phyloP scores from a whole-genome alignment of 37 sponge, comb jelly and placozoan species.

The Crambe crambe region DNA sequence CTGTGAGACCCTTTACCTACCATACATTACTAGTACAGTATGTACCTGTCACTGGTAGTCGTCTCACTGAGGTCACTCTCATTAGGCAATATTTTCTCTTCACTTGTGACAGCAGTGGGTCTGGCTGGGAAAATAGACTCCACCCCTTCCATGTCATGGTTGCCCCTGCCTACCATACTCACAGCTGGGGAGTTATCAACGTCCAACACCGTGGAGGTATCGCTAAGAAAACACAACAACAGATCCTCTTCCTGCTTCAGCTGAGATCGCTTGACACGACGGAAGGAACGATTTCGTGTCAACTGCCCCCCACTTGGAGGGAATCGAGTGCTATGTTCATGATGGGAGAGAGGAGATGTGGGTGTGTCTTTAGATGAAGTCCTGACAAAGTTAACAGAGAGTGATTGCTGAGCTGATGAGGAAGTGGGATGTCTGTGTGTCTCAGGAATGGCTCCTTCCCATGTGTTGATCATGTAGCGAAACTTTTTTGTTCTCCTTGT shows the following conservation, averaged over 20 bases:
- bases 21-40: no score
- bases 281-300: background rate
- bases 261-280: background rate
- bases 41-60: slow-evolving; percentile 49
- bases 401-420: background rate
- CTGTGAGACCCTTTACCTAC: no score
- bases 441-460: background rate
- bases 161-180: no score
- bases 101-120: background rate
- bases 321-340: background rate
- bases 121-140: background rate
- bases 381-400: background rate
- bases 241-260: slow-evolving; percentile 9
- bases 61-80: slow-evolving; percentile 78
- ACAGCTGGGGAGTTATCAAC: background rate
- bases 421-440: background rate
- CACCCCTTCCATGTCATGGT: slow-evolving; percentile 5
- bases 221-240: slow-evolving; percentile 17
- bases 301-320: no score
- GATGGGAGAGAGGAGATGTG: background rate
- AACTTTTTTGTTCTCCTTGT: slow-evolving; percentile 23
- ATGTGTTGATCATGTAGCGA: background rate
- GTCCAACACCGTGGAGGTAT: slow-evolving; percentile 22
- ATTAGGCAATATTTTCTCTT: background rate
- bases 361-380: background rate